A percentile compares a stretch with the other conserved stretches of the same genome.
These are phyloP conservation scores for Dolichopus griseipennis DNA, from an alignment of 2,888 invertebrate species.

Conservation along the genomic window DNA sequence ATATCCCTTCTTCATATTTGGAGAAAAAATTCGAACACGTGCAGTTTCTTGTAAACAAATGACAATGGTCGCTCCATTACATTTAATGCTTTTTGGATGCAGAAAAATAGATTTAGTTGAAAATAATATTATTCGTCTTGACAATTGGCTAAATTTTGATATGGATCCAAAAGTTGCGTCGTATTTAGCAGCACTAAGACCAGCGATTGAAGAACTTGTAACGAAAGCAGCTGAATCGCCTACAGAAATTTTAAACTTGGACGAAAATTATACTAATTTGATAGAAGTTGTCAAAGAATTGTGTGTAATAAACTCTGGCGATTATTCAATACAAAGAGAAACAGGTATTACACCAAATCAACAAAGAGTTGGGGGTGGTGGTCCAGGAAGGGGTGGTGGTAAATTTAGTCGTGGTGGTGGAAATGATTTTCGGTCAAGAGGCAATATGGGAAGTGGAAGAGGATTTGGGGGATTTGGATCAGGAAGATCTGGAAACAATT, in stretches of 20 bases:
- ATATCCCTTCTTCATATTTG: conserved; percentile 94
- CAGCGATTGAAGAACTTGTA: conserved; percentile 78
- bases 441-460: conserved; percentile 23
- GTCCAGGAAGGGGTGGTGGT: conserved; percentile 25
- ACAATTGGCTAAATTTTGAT: conserved; percentile 88
- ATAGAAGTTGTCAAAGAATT: conserved; percentile 63
- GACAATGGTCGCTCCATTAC: conserved; percentile 91
- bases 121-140: conserved; percentile 68
- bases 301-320: conserved; percentile 69
- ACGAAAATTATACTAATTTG: conserved; percentile 43
- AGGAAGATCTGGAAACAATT: conserved; percentile 8
- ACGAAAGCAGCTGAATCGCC: conserved; percentile 72
- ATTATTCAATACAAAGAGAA: conserved; percentile 55
- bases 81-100: conserved; percentile 85
- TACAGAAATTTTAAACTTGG: conserved; percentile 55
- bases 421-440: conserved; percentile 12
- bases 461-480: conserved; percentile 12
- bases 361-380: conserved; percentile 29
- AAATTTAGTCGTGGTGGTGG: conserved; percentile 24
- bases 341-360: conserved; percentile 36
- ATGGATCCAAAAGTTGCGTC: conserved; percentile 75
- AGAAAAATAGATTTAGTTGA: conserved; percentile 55
- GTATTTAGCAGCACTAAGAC: conserved; percentile 73
- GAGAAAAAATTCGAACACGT: conserved; percentile 93
- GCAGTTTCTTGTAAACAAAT: conserved; percentile 95